phyloP scores from a whole-genome alignment of 2,888 invertebrate species.

The Eilema sororculum region DNA sequence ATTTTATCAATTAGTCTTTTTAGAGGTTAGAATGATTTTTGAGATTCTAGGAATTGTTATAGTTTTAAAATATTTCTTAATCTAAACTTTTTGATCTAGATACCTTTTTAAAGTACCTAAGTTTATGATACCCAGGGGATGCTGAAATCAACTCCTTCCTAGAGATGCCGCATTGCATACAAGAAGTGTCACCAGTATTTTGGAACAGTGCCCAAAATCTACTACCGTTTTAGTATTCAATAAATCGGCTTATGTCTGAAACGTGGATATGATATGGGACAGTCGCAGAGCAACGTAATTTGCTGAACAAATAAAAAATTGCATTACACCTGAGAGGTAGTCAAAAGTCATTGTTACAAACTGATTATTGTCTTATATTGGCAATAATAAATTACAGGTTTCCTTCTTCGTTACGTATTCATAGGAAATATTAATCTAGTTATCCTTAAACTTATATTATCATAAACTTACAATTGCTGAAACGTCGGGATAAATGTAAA shows the following conservation, averaged over 20 bases:
- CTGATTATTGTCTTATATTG: neutral
- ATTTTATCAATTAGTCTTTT: no score
- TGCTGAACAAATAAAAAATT: neutral
- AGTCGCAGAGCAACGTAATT: neutral
- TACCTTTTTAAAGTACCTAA: neutral
- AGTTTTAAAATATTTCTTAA: no score
- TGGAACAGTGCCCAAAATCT: slow-evolving; percentile 24
- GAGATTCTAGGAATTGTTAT: no score
- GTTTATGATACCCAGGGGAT: neutral
- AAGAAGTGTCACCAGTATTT: slow-evolving; percentile 17
- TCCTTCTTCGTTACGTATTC: neutral
- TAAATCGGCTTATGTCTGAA: slow-evolving; percentile 7
- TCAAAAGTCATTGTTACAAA: neutral
- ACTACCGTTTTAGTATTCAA: slow-evolving; percentile 17
- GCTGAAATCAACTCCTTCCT: slow-evolving; percentile 3
- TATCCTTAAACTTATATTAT: no score
- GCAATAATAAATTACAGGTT: neutral
- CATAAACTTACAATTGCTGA: no score
- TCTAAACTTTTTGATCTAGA: no score
- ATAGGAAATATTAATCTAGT: neutral
- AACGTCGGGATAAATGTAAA: no score
- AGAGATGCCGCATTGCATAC: slow-evolving; percentile 19
- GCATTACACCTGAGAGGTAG: neutral
- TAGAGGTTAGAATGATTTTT: no score
- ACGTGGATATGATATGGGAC: slow-evolving; percentile 9